Conservation (phyloP, 2,113 vertebrate genomes). For the Carollia perspicillata region DNA sequence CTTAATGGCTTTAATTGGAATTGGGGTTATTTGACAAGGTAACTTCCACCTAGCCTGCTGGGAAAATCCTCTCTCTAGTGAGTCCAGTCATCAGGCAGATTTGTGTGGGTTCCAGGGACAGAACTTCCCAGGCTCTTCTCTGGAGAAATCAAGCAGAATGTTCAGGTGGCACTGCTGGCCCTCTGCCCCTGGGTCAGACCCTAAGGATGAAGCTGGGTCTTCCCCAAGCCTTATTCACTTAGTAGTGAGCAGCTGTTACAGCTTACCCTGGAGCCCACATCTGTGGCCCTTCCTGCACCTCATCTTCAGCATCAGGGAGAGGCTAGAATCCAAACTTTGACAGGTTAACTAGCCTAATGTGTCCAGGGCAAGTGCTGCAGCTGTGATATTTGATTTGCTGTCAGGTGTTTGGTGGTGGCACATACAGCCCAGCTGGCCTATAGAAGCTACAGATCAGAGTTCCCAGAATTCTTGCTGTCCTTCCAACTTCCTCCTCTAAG, state of each 20-base stretch:
- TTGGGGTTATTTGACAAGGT: slow-evolving; percentile 35
- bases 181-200: neutral
- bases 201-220: neutral
- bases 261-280: neutral
- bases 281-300: neutral
- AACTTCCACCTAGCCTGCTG: slow-evolving; percentile 56
- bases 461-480: neutral
- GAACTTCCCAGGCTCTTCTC: neutral
- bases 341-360: neutral
- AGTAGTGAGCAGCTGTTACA: neutral
- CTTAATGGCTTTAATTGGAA: slow-evolving; percentile 60
- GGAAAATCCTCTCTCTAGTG: slow-evolving; percentile 56
- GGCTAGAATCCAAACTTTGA: neutral
- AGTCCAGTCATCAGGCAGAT: slow-evolving; percentile 36
- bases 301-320: neutral
- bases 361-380: neutral
- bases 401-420: neutral
- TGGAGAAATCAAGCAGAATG: neutral
- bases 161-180: neutral
- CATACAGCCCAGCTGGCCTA: neutral
- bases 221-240: neutral
- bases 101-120: neutral
- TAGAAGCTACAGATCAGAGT: neutral
- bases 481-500: neutral
- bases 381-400: neutral